A percentile compares a stretch with the other conserved stretches of the same genome.
phyloP scores from a whole-genome alignment of 2,888 invertebrate genomes.

The Agapostemon virescens region DNA sequence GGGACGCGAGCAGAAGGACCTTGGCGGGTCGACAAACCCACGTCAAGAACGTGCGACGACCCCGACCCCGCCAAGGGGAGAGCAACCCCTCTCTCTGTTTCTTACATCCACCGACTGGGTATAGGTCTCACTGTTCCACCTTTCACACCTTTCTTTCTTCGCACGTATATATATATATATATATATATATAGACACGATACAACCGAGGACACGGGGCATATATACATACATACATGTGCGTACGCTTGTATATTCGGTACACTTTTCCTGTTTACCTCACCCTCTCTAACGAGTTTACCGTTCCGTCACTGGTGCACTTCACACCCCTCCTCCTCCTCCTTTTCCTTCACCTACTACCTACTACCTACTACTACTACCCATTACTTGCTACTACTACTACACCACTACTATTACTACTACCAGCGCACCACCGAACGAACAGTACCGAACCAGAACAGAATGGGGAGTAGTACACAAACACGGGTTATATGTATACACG shows the following conservation, averaged over 20 bases:
- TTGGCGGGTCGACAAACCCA: slow-evolving; percentile 78
- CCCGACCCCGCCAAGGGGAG: slow-evolving; percentile 69
- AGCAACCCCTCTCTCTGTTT: slow-evolving; percentile 53
- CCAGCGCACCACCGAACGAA: slow-evolving; percentile 56
- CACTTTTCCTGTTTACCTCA: slow-evolving; percentile 59
- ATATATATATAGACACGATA: slow-evolving; percentile 3
- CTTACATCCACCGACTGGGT: slow-evolving; percentile 37
- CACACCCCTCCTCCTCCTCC: slow-evolving; percentile 53
- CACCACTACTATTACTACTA: slow-evolving; percentile 47
- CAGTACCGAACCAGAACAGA: slow-evolving; percentile 54
- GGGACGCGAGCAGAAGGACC: slow-evolving; percentile 70
- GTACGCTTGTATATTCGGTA: slow-evolving; percentile 33
- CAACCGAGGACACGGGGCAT: not conserved
- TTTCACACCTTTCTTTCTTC: slow-evolving; percentile 33
- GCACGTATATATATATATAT: not conserved
- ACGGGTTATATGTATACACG: slow-evolving; percentile 34
- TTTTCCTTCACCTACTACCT: slow-evolving; percentile 25
- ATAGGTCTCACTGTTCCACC: slow-evolving; percentile 45
- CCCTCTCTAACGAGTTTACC: slow-evolving; percentile 60
- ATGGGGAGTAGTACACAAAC: slow-evolving; percentile 51
- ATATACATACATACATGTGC: not conserved
- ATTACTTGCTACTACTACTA: slow-evolving; percentile 33
- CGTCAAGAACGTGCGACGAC: slow-evolving; percentile 79
- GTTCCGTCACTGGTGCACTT: slow-evolving; percentile 62
- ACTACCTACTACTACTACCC: slow-evolving; percentile 43